These are phyloP conservation scores for Syrmaticus mikado DNA, from an alignment of 2,113 vertebrate species.

Conservation along the genomic window DNA sequence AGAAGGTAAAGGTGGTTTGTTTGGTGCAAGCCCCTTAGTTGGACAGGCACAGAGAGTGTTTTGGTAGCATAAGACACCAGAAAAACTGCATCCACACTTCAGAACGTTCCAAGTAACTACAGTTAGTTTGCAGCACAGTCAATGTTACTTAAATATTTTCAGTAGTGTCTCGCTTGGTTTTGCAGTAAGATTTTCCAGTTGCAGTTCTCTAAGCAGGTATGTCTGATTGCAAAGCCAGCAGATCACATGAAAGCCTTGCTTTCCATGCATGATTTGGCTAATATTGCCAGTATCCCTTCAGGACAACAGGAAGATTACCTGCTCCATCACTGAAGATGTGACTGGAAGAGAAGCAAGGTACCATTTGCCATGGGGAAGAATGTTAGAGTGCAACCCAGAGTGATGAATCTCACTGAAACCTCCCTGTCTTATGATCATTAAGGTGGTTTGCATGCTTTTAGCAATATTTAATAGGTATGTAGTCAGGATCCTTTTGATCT, in stretches of 20 bases:
- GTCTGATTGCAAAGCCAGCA: background rate
- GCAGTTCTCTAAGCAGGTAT: background rate
- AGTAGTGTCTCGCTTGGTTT: background rate
- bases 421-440: background rate
- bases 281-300: background rate
- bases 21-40: background rate
- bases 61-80: background rate
- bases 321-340: rapidly evolving
- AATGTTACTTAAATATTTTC: background rate
- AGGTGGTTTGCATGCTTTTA: background rate
- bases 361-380: background rate
- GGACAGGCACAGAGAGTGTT: background rate
- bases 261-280: background rate
- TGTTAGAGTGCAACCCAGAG: background rate
- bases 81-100: background rate
- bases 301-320: background rate
- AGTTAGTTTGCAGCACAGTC: background rate
- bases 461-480: background rate
- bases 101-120: background rate
- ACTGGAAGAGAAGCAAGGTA: background rate
- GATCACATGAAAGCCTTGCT: background rate
- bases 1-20: background rate
- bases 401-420: background rate
- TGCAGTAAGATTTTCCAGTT: background rate
- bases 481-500: background rate